Base-by-base conservation (phyloP, 2,113 vertebrate species). In the Microtus ochrogaster region DNA sequence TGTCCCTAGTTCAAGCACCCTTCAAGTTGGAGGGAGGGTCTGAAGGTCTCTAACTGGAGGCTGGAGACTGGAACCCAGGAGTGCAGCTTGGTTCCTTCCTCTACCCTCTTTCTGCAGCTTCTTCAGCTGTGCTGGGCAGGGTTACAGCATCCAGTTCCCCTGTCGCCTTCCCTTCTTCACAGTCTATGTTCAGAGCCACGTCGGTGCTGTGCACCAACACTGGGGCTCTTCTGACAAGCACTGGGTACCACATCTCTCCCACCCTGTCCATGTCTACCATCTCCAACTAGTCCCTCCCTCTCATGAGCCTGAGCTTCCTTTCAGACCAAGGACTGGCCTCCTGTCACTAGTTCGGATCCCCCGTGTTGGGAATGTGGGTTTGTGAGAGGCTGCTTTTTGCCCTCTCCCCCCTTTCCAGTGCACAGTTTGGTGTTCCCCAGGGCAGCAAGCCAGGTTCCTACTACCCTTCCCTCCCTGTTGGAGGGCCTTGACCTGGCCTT, bases 71-170 rank as follows among this genome's bases (percentile, higher is more conserved):
- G 86, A 78, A 52, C 30, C 19, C 5, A 44, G n/a, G 41, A 28
- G 36, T 0, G 0, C 5, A 0, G 4, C 10, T 9, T 52, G 13
- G 13, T 14, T 36, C 3, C 89, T 47, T 77, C 52, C 39, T 8
- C 55, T 36, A 3, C 3, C 44, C 19, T 9, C 10, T 68, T 58
- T 36, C 19, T 47, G 73, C 81, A 28, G 2, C 16, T 81, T 95
- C 72, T 76, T 17, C 39, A 72, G 26, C 19, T 93, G 39, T 68
- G 8, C 73, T 26, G 28, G 76, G 92, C 92, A 30, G 39, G 47
- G 91, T 82, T 65, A 70, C 10, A 97, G 81, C 33, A 52, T 9
- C 36, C 22, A 52, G 19, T 66, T 65, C 63, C 92, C 30, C 36
- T 33, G 41, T 91, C 7, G 17, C 70, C 58, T 8, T 49, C 61